These are phyloP conservation scores for Bathynomus jamesi DNA, from an alignment of 1,140 invertebrate species.

Conservation along the genomic window DNA sequence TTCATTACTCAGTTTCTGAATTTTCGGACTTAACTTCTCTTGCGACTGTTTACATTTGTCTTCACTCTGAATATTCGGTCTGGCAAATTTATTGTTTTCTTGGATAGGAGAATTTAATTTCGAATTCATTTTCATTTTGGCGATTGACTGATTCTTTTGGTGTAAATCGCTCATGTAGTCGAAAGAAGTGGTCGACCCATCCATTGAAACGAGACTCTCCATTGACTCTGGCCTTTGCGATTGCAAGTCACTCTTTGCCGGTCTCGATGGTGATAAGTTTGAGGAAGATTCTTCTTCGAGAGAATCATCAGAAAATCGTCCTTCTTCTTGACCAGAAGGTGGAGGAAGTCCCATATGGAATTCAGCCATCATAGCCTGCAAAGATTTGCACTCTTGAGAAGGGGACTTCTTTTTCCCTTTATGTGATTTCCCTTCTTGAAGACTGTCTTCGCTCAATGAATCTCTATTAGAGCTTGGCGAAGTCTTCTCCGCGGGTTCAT, in stretches of 20 bases:
- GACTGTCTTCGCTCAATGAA: conserved; percentile 19
- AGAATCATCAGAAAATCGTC: conserved; percentile 72
- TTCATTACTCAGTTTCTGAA: not conserved
- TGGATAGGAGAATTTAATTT: no score
- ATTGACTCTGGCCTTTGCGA: conserved; percentile 18
- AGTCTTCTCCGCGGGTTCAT: conserved; percentile 10
- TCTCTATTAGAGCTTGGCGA: conserved; percentile 7
- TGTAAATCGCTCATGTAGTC: no score
- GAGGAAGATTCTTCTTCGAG: conserved; percentile 47
- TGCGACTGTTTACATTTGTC: no score
- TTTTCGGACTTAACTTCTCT: conserved; percentile 7
- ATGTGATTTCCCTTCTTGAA: conserved; percentile 12
- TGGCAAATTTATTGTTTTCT: no score
- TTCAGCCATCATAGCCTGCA: conserved; percentile 35
- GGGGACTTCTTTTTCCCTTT: not conserved
- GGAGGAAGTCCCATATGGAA: conserved; percentile 42
- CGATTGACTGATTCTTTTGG: no score
- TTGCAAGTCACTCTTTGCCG: conserved; percentile 14
- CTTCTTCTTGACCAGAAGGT: conserved; percentile 54
- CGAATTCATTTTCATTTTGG: no score
- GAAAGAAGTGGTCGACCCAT: conserved; percentile 29
- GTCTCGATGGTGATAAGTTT: conserved; percentile 8
- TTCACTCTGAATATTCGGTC: no score
- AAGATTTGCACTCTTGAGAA: conserved; percentile 14
- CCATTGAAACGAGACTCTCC: conserved; percentile 23